Evolutionary conservation across 2,797 vertebrate species (phyloP).

Genomic region (Streptopelia turtur): DNA sequence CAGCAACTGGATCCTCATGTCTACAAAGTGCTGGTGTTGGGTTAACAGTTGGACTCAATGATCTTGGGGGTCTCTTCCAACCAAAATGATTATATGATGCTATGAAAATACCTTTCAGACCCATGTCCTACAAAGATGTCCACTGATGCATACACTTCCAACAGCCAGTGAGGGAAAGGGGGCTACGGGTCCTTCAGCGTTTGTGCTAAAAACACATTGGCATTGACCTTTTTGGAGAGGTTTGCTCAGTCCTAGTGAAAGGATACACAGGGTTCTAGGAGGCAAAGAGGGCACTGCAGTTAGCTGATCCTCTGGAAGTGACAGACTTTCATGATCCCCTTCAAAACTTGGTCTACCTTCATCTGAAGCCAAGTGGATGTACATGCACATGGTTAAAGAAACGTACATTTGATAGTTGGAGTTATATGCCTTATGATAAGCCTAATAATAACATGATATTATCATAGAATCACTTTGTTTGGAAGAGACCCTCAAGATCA

Average conservation of each 20-base stretch:
- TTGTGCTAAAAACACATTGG: neutral
- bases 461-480: too few relatives aligned
- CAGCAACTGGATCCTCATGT: too few relatives aligned
- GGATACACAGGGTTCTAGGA: neutral
- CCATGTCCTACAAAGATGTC: neutral
- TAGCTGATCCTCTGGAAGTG: neutral
- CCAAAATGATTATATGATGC: too few relatives aligned
- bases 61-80: too few relatives aligned
- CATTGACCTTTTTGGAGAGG: neutral
- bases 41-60: too few relatives aligned
- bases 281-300: accelerated
- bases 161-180: neutral
- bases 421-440: too few relatives aligned
- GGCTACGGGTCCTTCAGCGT: neutral
- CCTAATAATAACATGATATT: neutral
- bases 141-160: accelerated
- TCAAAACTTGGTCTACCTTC: neutral
- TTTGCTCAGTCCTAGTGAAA: neutral
- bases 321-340: neutral
- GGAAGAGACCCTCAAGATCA: too few relatives aligned
- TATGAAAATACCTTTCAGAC: neutral
- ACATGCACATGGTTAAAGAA: neutral
- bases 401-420: neutral
- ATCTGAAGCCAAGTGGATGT: neutral
- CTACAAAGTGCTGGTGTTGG: too few relatives aligned